A percentile compares a stretch with the other conserved stretches of the same genome.
Evolutionary conservation across 2,888 invertebrate species (phyloP).

Genomic region (Sepiola atlantica): DNA sequence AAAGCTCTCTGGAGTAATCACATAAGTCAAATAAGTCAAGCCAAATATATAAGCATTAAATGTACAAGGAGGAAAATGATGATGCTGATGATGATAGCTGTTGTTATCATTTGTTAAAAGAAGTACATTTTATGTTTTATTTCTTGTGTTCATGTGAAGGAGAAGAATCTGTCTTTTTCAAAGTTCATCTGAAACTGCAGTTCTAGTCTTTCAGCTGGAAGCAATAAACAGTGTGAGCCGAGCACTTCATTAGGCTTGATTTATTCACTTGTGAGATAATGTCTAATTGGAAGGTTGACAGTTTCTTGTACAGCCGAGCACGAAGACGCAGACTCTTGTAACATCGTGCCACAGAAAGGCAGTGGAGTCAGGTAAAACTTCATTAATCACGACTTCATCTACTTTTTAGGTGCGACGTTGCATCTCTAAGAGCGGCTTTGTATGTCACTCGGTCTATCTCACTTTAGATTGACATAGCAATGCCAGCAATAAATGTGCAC

Average conservation of each 20-base stretch:
- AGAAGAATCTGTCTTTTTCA: background rate
- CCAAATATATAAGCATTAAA: background rate
- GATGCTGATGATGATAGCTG: background rate
- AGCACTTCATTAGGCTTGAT: slow-evolving; percentile 13
- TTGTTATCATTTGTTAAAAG: background rate
- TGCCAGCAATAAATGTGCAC: too few species aligned
- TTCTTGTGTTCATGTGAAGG: background rate
- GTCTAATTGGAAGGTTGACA: slow-evolving; percentile 12
- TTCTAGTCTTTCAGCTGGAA: background rate
- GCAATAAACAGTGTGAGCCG: background rate
- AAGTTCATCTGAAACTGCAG: background rate
- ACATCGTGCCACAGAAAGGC: background rate
- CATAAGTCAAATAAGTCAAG: too few species aligned
- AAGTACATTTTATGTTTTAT: background rate
- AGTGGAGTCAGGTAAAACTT: background rate
- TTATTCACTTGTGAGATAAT: slow-evolving; percentile 8
- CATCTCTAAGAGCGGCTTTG: too few species aligned
- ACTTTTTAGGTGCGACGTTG: background rate
- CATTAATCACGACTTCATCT: background rate
- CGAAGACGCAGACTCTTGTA: background rate
- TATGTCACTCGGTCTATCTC: too few species aligned
- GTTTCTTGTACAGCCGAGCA: background rate
- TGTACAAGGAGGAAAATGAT: background rate
- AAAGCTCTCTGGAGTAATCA: too few species aligned
- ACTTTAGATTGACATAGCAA: too few species aligned